Conservation (phyloP, 2,888 invertebrate genomes). For the Stenolophus ochropezus region DNA sequence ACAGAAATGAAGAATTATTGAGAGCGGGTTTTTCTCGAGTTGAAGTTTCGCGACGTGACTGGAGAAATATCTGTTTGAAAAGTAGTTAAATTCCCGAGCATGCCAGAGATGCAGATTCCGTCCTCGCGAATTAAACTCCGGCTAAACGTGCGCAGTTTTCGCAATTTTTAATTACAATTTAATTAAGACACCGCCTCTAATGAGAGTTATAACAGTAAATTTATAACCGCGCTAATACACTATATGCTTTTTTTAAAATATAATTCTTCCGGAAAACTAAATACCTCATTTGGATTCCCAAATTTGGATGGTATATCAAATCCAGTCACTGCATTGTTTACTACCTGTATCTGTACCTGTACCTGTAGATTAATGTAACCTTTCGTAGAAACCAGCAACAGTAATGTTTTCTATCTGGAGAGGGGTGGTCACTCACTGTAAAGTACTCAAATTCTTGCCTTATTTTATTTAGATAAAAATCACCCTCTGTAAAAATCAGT, state of each 20-base stretch:
- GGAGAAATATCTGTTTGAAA: constrained; percentile 40
- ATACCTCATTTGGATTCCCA: no score
- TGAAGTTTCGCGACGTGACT: constrained; percentile 28
- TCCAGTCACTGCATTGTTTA: no score
- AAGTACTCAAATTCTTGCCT: no score
- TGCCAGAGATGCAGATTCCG: constrained; percentile 15
- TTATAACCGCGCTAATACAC: neutral
- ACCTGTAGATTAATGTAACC: no score
- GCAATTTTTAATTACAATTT: constrained; percentile 32
- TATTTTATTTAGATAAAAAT: no score
- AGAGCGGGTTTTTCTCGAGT: constrained; percentile 34
- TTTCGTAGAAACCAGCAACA: no score
- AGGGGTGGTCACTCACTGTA: no score
- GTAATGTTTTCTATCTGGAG: no score
- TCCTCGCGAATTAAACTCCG: constrained; percentile 19
- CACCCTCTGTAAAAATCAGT: no score
- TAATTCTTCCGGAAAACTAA: neutral
- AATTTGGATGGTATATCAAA: no score
- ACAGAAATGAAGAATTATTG: constrained; percentile 53
- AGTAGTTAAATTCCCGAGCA: constrained; percentile 29
- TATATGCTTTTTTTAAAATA: neutral
- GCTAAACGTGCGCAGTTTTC: constrained; percentile 9
- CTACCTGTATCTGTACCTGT: no score
- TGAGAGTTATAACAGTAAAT: constrained; percentile 5
- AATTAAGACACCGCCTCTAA: constrained; percentile 26